Conservation (phyloP, 2,888 invertebrate genomes). For the Teleogryllus oceanicus region DNA sequence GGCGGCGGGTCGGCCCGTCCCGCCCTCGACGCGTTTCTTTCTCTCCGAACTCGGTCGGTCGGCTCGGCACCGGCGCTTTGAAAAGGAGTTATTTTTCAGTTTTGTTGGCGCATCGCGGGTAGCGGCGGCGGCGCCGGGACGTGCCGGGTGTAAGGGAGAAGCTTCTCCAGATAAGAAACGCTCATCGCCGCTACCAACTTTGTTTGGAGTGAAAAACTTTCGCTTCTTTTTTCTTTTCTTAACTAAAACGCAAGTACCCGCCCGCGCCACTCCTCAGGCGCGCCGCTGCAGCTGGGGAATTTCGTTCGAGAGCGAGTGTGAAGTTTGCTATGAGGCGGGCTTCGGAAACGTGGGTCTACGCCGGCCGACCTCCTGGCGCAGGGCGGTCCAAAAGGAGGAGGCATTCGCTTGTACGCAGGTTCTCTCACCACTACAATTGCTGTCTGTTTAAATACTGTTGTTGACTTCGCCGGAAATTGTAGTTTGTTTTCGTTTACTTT, state of each 20-base stretch:
- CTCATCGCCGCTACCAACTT: slow-evolving; percentile 18
- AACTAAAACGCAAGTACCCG: slow-evolving; percentile 7
- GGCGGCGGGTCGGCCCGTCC: no score
- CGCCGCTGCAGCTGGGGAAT: slow-evolving; percentile 18
- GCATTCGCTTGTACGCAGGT: no score
- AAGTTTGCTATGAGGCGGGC: not conserved
- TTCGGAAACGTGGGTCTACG: not conserved
- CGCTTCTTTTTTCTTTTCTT: slow-evolving; percentile 18
- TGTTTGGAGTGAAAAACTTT: slow-evolving; percentile 18
- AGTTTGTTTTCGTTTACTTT: no score
- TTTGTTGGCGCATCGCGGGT: not conserved
- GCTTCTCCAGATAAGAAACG: slow-evolving; percentile 7
- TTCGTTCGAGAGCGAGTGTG: slow-evolving; percentile 12
- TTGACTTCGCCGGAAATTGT: no score
- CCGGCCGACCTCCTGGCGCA: no score
- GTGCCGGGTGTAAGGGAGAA: slow-evolving; percentile 5
- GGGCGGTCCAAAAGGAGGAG: no score
- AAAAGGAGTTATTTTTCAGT: slow-evolving; percentile 18
- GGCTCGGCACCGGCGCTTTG: not conserved
- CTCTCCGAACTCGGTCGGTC: not conserved
- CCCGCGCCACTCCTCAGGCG: not conserved
- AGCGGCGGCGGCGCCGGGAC: slow-evolving; percentile 1
- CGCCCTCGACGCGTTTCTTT: no score
- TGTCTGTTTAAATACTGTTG: no score
- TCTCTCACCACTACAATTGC: no score